phyloP scores from a whole-genome alignment of 2,113 vertebrate genomes.

The Rallus limicola region DNA sequence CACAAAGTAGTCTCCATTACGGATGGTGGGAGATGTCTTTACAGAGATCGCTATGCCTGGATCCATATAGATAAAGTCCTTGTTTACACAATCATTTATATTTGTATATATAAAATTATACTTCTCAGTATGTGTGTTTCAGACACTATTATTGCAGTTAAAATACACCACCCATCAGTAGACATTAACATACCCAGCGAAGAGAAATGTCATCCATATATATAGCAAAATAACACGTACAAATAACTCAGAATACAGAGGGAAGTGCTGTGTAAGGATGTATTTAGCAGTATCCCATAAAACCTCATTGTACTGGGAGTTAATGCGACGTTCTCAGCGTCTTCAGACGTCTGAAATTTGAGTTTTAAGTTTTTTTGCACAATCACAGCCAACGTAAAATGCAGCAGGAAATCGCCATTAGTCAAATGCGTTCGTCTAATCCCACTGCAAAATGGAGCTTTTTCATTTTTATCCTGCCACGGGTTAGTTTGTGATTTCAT shows the following conservation, averaged over 20 bases:
- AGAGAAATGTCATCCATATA: background rate
- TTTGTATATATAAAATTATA: background rate
- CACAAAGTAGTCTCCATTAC: background rate
- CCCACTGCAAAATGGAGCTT: slow-evolving; percentile 72
- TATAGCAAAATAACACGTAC: background rate
- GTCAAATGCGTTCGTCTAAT: slow-evolving; percentile 75
- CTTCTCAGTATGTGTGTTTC: background rate
- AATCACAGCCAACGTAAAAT: slow-evolving; percentile 62
- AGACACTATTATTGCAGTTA: background rate
- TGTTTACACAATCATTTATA: background rate
- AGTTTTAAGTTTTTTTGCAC: slow-evolving; percentile 56
- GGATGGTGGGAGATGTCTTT: background rate
- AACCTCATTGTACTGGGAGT: background rate
- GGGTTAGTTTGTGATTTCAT: slow-evolving; percentile 77
- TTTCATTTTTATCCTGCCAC: slow-evolving; percentile 74
- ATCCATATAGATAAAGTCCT: background rate
- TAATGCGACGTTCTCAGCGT: slow-evolving; percentile 35
- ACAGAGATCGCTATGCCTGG: background rate
- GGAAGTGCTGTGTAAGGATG: background rate
- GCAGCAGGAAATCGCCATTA: slow-evolving; percentile 73
- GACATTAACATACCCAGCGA: background rate
- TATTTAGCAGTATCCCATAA: slow-evolving; percentile 31
- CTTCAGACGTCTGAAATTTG: slow-evolving; percentile 55
- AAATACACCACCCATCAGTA: background rate
- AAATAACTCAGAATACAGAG: background rate